Evolutionary conservation across 2,888 invertebrate genomes (phyloP).

Genomic region (Unio delphinus): DNA sequence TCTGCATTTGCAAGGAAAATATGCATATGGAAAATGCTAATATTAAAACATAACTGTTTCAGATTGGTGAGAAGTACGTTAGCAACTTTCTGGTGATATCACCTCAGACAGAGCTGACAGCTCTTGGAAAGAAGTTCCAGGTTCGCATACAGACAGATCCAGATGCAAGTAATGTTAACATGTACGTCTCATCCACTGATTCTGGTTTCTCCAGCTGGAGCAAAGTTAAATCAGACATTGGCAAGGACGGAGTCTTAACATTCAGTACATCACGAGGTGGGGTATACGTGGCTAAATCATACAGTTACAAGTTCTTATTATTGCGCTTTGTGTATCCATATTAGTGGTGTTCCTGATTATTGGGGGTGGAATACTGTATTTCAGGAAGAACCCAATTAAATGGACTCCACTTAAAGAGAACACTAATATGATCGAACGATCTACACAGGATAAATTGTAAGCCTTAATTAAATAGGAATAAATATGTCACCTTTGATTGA

Average conservation of each 20-base stretch:
- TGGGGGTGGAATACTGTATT: slow-evolving; percentile 52
- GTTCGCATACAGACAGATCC: slow-evolving; percentile 42
- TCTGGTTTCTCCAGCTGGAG: slow-evolving; percentile 55
- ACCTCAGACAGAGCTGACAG: slow-evolving; percentile 50
- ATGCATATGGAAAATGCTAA: neutral
- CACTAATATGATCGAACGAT: no score
- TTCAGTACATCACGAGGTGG: slow-evolving; percentile 57
- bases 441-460: no score
- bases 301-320: slow-evolving; percentile 51
- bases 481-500: no score
- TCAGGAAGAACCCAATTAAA: slow-evolving; percentile 9
- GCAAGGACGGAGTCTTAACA: slow-evolving; percentile 40
- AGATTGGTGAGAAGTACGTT: slow-evolving; percentile 59
- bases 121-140: slow-evolving; percentile 37
- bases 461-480: no score
- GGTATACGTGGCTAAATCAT: slow-evolving; percentile 57
- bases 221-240: slow-evolving; percentile 46
- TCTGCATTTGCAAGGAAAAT: neutral
- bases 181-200: slow-evolving; percentile 49
- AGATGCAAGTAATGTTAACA: slow-evolving; percentile 32
- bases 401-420: slow-evolving; percentile 10
- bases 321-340: slow-evolving; percentile 52
- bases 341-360: slow-evolving; percentile 50
- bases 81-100: slow-evolving; percentile 59
- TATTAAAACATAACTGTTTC: slow-evolving; percentile 12